Base-by-base conservation (phyloP, 2,888 invertebrate genomes). In the Melieria omissa region DNA sequence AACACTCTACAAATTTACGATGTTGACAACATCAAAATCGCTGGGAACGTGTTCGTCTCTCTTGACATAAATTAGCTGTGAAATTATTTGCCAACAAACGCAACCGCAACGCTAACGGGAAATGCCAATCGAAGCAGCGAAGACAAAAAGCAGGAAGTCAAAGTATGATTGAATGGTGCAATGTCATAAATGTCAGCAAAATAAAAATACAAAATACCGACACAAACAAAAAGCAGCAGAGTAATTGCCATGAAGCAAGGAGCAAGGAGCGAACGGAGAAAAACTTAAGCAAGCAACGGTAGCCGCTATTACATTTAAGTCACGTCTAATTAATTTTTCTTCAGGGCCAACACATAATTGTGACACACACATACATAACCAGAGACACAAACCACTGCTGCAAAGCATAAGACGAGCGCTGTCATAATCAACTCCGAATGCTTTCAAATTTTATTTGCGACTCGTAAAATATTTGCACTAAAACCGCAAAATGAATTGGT, bases 401-500 rank as follows among this genome's bases (percentile, higher is more conserved):
- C 16, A 16, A 52, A 4, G 10, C 29, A 4, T 55, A 7, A 12
- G 14, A 12, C 52, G 14, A 12, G 14, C 14, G 52, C 52, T 52
- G 52, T 52, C 52, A 52, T 52, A 52, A 52, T 52, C 52, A 52
- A 52, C 6, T 12, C 9, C 57, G 58, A 10, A 47, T 4, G 60
- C 12, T 52, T 46, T 45, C 12, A 42, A 60, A 49, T 55, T 65
- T 72, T 69, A 72, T 65, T 72, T 72, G 52, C 68, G 68, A 49
- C 29, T 65, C 65, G 65, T 68, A 72, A 72, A 69, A 64, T 64
- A 63, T 68, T 73, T 63, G 62, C 63, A 72, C 61, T 66, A 58
- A 67, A 63, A 67, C 63, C 73, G 29, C 71, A 71, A 72, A 68
- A 73, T 67, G 55, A 52, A 64, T 64, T 65, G 67, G 60, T 67